Evolutionary conservation across 2,797 vertebrate genomes (phyloP), one percentile per base, ranked within the genome.

Genomic region (Carapus acus): DNA sequence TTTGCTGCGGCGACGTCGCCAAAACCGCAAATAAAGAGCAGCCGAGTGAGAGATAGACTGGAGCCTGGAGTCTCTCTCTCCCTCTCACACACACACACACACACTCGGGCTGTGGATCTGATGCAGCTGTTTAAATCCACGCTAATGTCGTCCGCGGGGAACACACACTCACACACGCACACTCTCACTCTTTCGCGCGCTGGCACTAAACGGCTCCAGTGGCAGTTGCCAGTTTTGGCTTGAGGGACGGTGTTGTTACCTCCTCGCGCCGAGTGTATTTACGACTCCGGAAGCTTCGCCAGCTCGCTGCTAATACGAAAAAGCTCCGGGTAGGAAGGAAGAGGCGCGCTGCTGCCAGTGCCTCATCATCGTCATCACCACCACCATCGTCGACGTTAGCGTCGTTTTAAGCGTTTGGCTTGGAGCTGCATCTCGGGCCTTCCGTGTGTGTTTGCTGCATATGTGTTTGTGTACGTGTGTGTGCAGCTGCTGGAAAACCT

Each of bases 11-110:
- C 69, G 77, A 79, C 80, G 80, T 81, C 81, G 78, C 76, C 80
- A 81, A 76, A 79, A 81, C 83, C 82, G 75, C 78, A 83, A 86
- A 84, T 84, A 81, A 79, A 83, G 70, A 62, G 72, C 71, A 80
- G 62, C 77, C 79, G 79, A 65, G 65, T 77, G 73, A n/a, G n/a
- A n/a, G n/a, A n/a, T n/a, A n/a, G n/a, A n/a, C 74, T 75, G 54
- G 64, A 72, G 49, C 37, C 64, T 37, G 45, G 57, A 59, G 61
- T n/a, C n/a, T n/a, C n/a, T n/a, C 58, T 60, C 49, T 73, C 76
- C 69, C 60, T 73, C 64, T 71, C 59, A 56, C 66, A 71, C 54
- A 58, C 62, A 45, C 24, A 27, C 24, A 27, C 24, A 27, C 24
- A 27, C 24, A 27, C 9, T 5, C 43, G 49, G 63, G 63, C 70